Conservation (phyloP, 2,113 vertebrate genomes). For the Progne subis region DNA sequence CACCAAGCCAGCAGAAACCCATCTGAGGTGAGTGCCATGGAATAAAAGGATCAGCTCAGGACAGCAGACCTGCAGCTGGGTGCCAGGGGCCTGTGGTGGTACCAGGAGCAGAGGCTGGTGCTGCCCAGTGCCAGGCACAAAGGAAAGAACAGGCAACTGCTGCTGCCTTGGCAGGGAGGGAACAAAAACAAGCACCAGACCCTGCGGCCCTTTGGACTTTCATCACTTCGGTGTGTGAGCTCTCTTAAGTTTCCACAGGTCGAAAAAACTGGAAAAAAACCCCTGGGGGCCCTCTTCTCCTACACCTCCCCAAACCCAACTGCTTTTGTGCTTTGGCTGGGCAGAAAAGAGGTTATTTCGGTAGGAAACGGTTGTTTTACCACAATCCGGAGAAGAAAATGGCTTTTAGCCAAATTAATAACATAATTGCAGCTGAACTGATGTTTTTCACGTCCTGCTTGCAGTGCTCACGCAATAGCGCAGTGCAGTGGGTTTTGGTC, state of each 20-base stretch:
- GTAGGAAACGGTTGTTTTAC: conserved; percentile 4
- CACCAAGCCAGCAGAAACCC: conserved; percentile 68
- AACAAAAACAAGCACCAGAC: neutral
- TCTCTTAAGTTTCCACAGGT: conserved; percentile 8
- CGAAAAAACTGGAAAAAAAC: neutral
- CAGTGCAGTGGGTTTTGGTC: neutral
- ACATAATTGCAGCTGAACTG: neutral
- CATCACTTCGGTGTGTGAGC: neutral
- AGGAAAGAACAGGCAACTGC: conserved; percentile 39
- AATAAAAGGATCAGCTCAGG: conserved; percentile 73
- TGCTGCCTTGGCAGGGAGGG: conserved; percentile 34
- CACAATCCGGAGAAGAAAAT: neutral
- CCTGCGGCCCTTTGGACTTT: neutral
- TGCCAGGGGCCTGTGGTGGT: conserved; percentile 61
- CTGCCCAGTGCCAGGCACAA: conserved; percentile 4
- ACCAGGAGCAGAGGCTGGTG: neutral
- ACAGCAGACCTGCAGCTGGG: conserved; percentile 48
- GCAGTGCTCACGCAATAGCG: neutral
- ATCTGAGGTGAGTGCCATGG: conserved; percentile 58
- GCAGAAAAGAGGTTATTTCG: conserved; percentile 2
- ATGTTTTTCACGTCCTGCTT: neutral
- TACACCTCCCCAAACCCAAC: neutral
- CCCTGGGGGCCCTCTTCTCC: neutral
- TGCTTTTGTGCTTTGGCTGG: neutral
- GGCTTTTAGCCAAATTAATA: conserved; percentile 39